Conservation (phyloP, 2,888 invertebrate genomes). For the Eristalis tenax region DNA sequence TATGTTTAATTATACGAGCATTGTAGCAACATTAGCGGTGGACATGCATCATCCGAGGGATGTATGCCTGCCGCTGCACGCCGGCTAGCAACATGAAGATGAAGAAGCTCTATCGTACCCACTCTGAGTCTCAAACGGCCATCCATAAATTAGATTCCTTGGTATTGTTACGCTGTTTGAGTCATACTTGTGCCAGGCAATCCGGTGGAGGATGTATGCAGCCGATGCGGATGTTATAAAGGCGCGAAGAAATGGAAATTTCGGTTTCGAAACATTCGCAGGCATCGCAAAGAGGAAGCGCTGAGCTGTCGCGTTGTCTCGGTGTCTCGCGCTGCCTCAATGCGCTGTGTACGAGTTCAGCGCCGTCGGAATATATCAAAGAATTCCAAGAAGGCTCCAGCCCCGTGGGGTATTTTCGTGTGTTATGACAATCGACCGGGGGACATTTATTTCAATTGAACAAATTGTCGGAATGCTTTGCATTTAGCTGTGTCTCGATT, state of each 20-base stretch:
- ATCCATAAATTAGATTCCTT: conserved; percentile 62
- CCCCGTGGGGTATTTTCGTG: conserved; percentile 11
- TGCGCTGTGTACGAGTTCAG: conserved; percentile 5
- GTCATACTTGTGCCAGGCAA: background rate
- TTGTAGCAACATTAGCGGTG: conserved; percentile 62
- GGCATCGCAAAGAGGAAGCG: conserved; percentile 55
- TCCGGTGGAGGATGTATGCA: conserved; percentile 9
- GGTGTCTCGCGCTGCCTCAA: background rate
- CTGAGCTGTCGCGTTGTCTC: background rate
- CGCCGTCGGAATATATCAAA: conserved; percentile 67
- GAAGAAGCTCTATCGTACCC: conserved; percentile 20
- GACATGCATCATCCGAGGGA: conserved; percentile 65
- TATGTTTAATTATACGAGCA: conserved; percentile 70
- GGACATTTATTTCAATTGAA: conserved; percentile 69
- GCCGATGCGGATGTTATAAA: conserved; percentile 35
- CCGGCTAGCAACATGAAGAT: background rate
- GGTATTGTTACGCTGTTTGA: conserved; percentile 31
- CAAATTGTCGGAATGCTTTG: conserved; percentile 68
- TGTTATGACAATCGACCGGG: conserved; percentile 53
- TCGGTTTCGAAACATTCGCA: conserved; percentile 52
- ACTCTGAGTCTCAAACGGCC: conserved; percentile 20
- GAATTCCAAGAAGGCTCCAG: conserved; percentile 44
- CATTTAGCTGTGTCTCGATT: conserved; percentile 39
- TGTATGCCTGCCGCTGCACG: conserved; percentile 24
- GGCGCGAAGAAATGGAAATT: conserved; percentile 70